Conservation (phyloP, 2,113 vertebrate species). For the Nasalis larvatus region DNA sequence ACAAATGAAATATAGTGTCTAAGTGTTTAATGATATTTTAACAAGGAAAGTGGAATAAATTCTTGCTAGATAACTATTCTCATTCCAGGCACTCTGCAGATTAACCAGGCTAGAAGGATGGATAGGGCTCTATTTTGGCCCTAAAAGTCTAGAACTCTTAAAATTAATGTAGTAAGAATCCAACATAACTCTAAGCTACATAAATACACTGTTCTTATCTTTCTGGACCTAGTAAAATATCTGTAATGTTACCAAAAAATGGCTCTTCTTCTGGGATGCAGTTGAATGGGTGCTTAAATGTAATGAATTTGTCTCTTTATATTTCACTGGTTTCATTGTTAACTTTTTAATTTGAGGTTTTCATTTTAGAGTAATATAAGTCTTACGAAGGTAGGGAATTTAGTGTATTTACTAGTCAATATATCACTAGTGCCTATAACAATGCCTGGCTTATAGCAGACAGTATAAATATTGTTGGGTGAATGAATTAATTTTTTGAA, state of each 20-base stretch:
- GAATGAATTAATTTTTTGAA: not conserved
- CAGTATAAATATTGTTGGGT: not conserved
- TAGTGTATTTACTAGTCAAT: not conserved
- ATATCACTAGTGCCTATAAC: not conserved
- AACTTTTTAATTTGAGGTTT: not conserved
- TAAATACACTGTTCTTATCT: not conserved
- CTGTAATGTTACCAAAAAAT: not conserved
- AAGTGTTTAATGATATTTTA: slow-evolving; percentile 78
- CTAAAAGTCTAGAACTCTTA: not conserved
- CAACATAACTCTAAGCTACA: not conserved
- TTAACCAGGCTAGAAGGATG: not conserved
- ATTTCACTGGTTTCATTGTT: not conserved
- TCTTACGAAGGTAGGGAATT: not conserved
- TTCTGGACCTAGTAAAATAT: not conserved
- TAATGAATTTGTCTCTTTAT: not conserved
- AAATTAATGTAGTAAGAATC: not conserved
- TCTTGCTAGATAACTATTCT: not conserved
- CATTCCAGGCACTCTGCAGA: not conserved
- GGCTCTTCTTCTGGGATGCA: not conserved
- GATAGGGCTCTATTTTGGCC: not conserved
- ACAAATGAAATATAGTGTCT: slow-evolving; percentile 53
- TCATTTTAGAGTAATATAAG: not conserved
- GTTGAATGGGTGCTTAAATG: not conserved
- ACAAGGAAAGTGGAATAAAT: slow-evolving; percentile 57
- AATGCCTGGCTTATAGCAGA: not conserved